phyloP scores from a whole-genome alignment of 2,113 vertebrate genomes.

The Chionomys nivalis region DNA sequence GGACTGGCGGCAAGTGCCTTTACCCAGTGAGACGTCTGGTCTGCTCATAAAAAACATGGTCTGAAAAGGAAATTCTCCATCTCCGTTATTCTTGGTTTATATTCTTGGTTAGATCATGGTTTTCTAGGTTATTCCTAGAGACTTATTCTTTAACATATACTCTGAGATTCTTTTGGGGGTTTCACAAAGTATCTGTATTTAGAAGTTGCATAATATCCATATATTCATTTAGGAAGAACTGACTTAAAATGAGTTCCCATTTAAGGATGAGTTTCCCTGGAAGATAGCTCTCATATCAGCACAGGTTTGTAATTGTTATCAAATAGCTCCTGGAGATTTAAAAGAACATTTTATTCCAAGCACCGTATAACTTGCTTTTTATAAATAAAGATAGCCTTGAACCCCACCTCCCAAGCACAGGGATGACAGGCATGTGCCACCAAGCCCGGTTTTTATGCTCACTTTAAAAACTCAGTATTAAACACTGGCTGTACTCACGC shows the following conservation, averaged over 20 bases:
- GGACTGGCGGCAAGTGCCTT: neutral
- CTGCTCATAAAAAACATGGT: neutral
- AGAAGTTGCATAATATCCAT: conserved; percentile 20
- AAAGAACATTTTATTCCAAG: conserved; percentile 21
- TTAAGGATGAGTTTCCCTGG: conserved; percentile 10
- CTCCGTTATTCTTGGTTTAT: neutral
- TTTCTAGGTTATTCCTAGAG: conserved; percentile 38
- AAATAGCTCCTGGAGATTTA: conserved; percentile 1
- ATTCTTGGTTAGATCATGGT: neutral
- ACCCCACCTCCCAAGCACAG: neutral
- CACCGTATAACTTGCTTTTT: neutral
- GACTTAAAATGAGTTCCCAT: neutral
- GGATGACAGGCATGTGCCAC: neutral
- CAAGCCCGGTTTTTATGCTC: neutral
- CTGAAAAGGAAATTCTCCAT: conserved; percentile 4
- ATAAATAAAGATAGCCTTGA: neutral
- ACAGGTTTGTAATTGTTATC: conserved; percentile 18
- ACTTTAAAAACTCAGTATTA: neutral
- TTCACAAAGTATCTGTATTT: neutral
- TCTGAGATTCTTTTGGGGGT: neutral
- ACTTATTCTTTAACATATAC: neutral
- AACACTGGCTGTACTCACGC: neutral
- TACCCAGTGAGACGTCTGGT: neutral
- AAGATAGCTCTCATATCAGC: neutral
- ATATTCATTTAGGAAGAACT: neutral